Base-by-base conservation (phyloP, 1,140 invertebrate species). In the Listronotus bonariensis region DNA sequence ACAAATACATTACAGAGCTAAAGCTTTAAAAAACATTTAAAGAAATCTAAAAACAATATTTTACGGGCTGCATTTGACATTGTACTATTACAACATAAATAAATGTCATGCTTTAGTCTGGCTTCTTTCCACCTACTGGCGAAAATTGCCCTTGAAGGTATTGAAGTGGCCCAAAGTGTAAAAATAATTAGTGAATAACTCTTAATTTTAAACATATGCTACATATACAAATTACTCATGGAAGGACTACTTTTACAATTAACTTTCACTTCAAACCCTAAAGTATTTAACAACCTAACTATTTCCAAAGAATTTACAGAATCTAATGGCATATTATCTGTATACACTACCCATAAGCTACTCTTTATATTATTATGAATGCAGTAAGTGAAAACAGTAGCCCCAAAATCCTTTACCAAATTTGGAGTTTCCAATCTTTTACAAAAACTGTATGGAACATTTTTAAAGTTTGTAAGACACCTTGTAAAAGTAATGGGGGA, bases 151-250 rank as follows among this genome's bases (percentile, higher is more conserved):
- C n/a, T n/a, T n/a, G n/a, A n/a, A n/a, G n/a, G n/a, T n/a, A n/a
- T n/a, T n/a, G n/a, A n/a, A n/a, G n/a, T n/a, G n/a, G n/a, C n/a
- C n/a, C n/a, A n/a, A n/a, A n/a, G n/a, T n/a, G n/a, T n/a, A n/a
- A n/a, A n/a, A n/a, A n/a, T n/a, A n/a, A n/a, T n/a, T n/a, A n/a
- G n/a, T n/a, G n/a, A n/a, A n/a, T n/a, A n/a, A n/a, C n/a, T n/a
- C n/a, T n/a, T n/a, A n/a, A n/a, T n/a, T n/a, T n/a, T n/a, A 5
- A 45, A 45, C 15, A 15, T 45, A 14, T 6, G 61, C 67, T 68
- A 74, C 57, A 74, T 69, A 66, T 74, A 74, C 48, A 74, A 71
- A 70, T 74, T 74, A 67, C 66, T 72, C 20, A 45, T 41, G 7
- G 49, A 32, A n/a, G 52, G 15, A 14, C 45, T 42, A 38, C 38